A percentile compares a stretch with the other conserved stretches of the same genome.
phyloP scores from a whole-genome alignment of 2,113 vertebrate species.

The Carollia perspicillata region DNA sequence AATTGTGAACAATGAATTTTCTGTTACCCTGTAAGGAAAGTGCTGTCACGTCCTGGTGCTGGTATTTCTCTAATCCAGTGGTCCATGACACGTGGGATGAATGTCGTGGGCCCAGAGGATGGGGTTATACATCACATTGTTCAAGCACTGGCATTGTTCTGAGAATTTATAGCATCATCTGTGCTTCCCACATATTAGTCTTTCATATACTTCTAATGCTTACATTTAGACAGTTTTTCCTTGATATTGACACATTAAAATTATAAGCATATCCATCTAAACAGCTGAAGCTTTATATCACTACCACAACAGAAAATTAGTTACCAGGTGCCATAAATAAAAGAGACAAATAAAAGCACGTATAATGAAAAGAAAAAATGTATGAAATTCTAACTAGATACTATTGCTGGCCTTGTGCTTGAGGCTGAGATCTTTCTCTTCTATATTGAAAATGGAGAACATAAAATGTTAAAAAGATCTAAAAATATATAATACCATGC shows the following conservation, averaged over 20 bases:
- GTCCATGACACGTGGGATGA: not conserved
- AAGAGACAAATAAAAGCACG: not conserved
- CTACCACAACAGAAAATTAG: not conserved
- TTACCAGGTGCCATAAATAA: not conserved
- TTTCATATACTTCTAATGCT: not conserved
- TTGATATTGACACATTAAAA: not conserved
- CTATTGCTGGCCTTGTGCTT: not conserved
- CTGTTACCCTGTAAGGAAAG: not conserved
- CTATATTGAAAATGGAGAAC: not conserved
- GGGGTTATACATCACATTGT: not conserved
- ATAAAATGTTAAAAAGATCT: not conserved
- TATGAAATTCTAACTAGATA: not conserved
- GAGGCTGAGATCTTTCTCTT: not conserved
- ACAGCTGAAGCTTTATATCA: not conserved
- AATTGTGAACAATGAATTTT: not conserved
- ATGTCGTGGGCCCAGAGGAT: not conserved
- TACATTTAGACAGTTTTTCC: not conserved
- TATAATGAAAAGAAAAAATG: not conserved
- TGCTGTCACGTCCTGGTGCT: not conserved
- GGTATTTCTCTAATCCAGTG: constrained; percentile 2
- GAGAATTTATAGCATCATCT: not conserved
- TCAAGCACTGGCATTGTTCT: not conserved
- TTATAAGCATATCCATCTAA: not conserved
- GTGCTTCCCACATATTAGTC: not conserved
- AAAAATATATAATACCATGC: not conserved